Base-by-base conservation (phyloP, 2,888 invertebrate genomes). In the Eupithecia subfuscata region DNA sequence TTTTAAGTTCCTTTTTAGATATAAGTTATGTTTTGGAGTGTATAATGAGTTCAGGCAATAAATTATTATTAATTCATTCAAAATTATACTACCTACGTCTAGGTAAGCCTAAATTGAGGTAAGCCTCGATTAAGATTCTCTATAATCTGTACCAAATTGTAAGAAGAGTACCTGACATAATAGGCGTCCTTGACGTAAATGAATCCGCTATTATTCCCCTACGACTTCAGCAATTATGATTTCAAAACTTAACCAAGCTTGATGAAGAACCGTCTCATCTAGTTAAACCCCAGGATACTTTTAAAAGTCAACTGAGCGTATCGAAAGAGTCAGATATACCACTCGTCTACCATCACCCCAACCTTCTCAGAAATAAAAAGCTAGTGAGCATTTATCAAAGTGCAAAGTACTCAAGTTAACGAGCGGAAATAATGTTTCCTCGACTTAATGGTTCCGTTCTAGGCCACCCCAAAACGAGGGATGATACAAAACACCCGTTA, bases 341-440 rank as follows among this genome's bases (percentile, higher is more conserved):
- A 77, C 75, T 74, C 48, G 63, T 18, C 71, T 79, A 74, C 22
- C 65, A 75, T 78, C 89, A 86, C 85, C 86, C 88, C 84, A 86
- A 86, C 84, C 86, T 77, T 84, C 84, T 87, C 84, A 84, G 84
- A 86, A 87, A 86, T 85, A 87, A 87, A 86, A 87, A 87, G 87
- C 88, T 89, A 90, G 89, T 90, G 86, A 91, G 90, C 91, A 92
- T 93, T 92, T 91, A 92, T 93, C 92, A 93, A 92, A 91, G 89
- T 87, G 90, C 88, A 90, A 90, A 92, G 91, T 90, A 87, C 90
- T 92, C 83, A 87, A 90, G 85, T 93, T 94, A 93, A 94, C 92
- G 92, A 91, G 92, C 94, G 94, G 94, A 94, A 93, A 90, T 91
- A 90, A 93, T 91, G 91, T 90, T 93, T 93, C 93, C 93, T 92